Percentiles rank a stretch among this genome's conserved stretches.
phyloP scores from a whole-genome alignment of 2,888 invertebrate genomes.

The Drosophila paucipuncta region DNA sequence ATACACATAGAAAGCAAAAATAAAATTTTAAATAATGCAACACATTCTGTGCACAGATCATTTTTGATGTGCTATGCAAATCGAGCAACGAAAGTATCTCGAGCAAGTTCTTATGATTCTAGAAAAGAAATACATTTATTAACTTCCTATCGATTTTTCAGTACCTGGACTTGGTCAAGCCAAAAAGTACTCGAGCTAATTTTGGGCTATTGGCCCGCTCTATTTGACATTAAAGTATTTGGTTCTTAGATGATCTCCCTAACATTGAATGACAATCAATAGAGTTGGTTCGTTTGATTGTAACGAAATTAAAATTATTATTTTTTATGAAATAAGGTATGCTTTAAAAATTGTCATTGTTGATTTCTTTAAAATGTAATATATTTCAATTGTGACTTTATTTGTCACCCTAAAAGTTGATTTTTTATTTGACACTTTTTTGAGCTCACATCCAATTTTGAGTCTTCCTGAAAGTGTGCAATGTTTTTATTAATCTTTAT shows the following conservation, averaged over 20 bases:
- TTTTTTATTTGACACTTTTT: background rate
- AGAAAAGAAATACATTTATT: background rate
- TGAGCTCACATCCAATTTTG: background rate
- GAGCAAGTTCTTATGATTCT: background rate
- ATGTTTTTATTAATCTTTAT: background rate
- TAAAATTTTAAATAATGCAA: constrained; percentile 63
- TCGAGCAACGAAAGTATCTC: background rate
- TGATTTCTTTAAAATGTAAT: background rate
- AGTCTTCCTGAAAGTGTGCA: background rate
- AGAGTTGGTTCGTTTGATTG: no score
- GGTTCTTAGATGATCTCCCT: no score
- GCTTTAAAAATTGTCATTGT: background rate
- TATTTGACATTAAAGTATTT: no score
- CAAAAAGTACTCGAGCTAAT: background rate
- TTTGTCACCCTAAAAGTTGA: background rate
- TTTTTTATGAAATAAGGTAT: background rate
- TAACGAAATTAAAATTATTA: background rate
- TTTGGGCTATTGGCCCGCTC: no score
- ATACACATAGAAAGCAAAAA: constrained; percentile 50
- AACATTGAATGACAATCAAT: no score
- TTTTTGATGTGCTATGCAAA: background rate
- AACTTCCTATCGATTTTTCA: background rate
- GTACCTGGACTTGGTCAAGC: background rate
- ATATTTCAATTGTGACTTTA: background rate
- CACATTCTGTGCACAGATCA: constrained; percentile 1